Evolutionary conservation across 1,140 invertebrate genomes (phyloP).

Genomic region (Adelges cooleyi): DNA sequence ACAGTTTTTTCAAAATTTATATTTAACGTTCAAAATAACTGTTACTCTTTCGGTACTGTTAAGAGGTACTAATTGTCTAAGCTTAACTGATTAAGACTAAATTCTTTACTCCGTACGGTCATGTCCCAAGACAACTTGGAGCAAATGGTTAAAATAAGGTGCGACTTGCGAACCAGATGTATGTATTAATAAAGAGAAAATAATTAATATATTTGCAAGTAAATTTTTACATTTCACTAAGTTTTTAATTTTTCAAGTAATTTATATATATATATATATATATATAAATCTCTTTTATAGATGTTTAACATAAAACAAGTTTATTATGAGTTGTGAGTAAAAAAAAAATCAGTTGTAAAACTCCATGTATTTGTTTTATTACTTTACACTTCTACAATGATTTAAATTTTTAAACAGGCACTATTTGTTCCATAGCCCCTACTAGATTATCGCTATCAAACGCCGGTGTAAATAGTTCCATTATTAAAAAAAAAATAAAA

Average conservation of each 20-base stretch:
- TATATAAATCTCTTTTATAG: too few relatives aligned
- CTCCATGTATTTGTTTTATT: too few relatives aligned
- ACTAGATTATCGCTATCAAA: too few relatives aligned
- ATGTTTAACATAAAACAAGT: too few relatives aligned
- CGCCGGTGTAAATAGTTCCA: too few relatives aligned
- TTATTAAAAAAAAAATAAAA: too few relatives aligned
- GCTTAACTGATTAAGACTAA: background rate
- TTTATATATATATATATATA: background rate
- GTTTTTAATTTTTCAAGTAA: constrained; percentile 4
- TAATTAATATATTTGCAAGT: constrained; percentile 2
- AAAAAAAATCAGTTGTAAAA: too few relatives aligned
- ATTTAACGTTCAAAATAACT: background rate
- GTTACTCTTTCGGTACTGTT: background rate
- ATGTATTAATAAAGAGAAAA: background rate
- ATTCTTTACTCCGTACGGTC: background rate
- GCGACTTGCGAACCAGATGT: background rate
- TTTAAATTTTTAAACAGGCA: too few relatives aligned
- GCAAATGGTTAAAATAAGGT: background rate
- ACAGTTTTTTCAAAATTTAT: background rate
- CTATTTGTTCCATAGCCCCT: too few relatives aligned
- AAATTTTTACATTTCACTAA: background rate
- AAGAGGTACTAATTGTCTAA: background rate
- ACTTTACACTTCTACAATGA: too few relatives aligned
- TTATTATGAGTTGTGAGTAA: too few relatives aligned
- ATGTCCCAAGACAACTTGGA: constrained; percentile 1